phyloP scores from a whole-genome alignment of 2,113 vertebrate species.

The Pogona vitticeps region DNA sequence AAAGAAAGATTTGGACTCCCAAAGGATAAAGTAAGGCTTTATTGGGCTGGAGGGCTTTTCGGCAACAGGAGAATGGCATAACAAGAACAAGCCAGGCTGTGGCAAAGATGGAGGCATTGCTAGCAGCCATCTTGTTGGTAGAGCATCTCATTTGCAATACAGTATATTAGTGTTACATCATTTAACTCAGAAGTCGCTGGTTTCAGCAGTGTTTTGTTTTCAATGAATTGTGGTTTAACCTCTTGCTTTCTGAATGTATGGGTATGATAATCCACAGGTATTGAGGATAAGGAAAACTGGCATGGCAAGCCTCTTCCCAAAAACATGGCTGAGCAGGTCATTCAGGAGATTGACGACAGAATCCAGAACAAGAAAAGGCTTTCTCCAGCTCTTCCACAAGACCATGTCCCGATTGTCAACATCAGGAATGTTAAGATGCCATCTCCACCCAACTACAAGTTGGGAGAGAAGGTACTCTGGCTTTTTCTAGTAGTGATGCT shows the following conservation, averaged over 20 bases:
- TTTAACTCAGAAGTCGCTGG: not conserved
- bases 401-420: conserved; percentile 85
- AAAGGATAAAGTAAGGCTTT: not conserved
- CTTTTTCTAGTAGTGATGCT: not conserved
- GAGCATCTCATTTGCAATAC: not conserved
- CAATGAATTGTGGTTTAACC: conserved; percentile 25
- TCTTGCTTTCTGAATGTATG: conserved; percentile 20
- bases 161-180: not conserved
- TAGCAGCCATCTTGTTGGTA: not conserved
- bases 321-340: conserved; percentile 89
- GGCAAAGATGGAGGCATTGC: not conserved
- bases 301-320: conserved; percentile 92
- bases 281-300: conserved; percentile 94
- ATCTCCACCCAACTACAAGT: conserved; percentile 88
- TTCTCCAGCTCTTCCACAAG: conserved; percentile 83
- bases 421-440: conserved; percentile 91
- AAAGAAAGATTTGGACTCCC: not conserved
- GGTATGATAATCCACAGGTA: conserved; percentile 69
- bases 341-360: conserved; percentile 86
- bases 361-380: conserved; percentile 91
- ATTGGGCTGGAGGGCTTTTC: not conserved
- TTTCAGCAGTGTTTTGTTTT: not conserved
- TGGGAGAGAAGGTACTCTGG: conserved; percentile 88
- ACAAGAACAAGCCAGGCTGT: not conserved
- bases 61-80: not conserved